A percentile compares a stretch with the other conserved stretches of the same genome.
Evolutionary conservation across 2,797 vertebrate species (phyloP).

Genomic region (Micropoecilia bifurca): DNA sequence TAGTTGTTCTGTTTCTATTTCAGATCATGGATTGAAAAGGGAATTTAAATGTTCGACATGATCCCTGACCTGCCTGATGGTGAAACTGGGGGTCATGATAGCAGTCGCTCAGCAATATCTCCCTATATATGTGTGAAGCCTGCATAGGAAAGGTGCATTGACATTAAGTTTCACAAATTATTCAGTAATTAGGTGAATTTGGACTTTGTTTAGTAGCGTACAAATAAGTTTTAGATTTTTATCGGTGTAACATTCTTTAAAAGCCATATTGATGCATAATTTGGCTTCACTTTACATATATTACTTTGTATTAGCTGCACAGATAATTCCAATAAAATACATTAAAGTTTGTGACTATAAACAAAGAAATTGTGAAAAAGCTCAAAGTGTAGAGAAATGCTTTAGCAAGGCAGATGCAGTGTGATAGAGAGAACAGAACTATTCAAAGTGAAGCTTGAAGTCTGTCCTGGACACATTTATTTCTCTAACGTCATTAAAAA

Average conservation of each 20-base stretch:
- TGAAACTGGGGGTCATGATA: background rate
- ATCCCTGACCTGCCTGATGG: background rate
- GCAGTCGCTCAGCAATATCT: background rate
- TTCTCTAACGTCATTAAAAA: constrained; percentile 40
- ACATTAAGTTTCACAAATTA: background rate
- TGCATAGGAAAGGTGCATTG: background rate
- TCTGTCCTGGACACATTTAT: constrained; percentile 13
- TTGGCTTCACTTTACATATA: background rate
- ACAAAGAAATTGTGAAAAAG: background rate
- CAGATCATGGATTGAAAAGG: background rate
- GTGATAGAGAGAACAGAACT: constrained; percentile 16
- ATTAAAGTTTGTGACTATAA: background rate
- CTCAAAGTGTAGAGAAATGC: background rate
- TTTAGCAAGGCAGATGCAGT: constrained; percentile 4
- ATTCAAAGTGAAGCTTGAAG: constrained; percentile 11
- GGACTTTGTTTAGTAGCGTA: background rate
- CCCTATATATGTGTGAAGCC: background rate
- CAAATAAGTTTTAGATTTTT: background rate
- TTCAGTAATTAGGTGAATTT: background rate
- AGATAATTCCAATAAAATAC: background rate
- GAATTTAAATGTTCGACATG: background rate
- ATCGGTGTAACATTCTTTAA: background rate
- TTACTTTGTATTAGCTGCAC: background rate
- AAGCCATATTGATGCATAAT: background rate
- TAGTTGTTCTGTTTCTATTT: background rate